Evolutionary conservation across 2,888 invertebrate genomes (phyloP), one percentile per base, ranked within the genome.

Genomic region (Cheilosia pagana): DNA sequence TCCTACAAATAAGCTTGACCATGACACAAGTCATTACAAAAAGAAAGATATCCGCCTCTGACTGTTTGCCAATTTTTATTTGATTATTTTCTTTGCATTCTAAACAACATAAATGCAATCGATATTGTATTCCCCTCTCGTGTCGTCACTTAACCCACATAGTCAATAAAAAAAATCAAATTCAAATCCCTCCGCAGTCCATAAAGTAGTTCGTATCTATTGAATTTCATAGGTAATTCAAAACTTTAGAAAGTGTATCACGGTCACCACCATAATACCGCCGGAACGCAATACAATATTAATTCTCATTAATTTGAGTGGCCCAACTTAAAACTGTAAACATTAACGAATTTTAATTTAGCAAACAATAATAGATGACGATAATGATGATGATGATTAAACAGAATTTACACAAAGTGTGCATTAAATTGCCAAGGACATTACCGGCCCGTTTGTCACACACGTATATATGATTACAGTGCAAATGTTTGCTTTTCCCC

Each of bases 111-210:
- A 10, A 12, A 52, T 39, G 59, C 48, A 75, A 76, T 76, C 76
- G 59, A 76, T 76, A 76, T 25, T 68, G 28, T 48, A 43, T 65
- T 48, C 41, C 68, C 52, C 68, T 3, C 35, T 53, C 45, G 43
- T 52, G 23, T 31, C 28, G 67, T 60, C 52, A 60, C 68, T 76
- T 76, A 68, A 76, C 76, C 76, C 43, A 68, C 50, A 68, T 68
- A 60, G 21, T 21, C 21, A 21, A 39, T 28, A 31, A 14, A 52
- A 67, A 60, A 60, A 39, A 43, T 5, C 16, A 45, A 45, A 8
- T 1, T 10, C 16, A 59, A 59, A 41, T 59, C 41, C 57, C 67
- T 67, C 59, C 16, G 67, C 68, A 50, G 41, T 57, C 48, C 39
- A 59, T 59, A 57, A 75, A 75, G 72, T 75, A 43, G 62, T 45